Evolutionary conservation across 2,888 invertebrate genomes (phyloP).

Genomic region (Heliconius erato): DNA sequence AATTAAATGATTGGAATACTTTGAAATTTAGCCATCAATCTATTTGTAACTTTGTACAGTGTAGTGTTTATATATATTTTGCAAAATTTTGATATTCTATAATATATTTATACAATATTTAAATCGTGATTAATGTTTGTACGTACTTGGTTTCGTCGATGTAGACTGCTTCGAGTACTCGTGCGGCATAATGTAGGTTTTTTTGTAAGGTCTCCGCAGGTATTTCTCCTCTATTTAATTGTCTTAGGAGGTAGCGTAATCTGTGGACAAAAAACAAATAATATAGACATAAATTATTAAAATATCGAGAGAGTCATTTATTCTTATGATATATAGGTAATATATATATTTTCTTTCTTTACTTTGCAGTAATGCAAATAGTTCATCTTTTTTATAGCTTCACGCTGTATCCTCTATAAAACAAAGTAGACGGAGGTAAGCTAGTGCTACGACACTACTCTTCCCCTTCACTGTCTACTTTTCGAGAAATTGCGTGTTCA

Average conservation of each 20-base stretch:
- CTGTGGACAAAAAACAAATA: conserved; percentile 84
- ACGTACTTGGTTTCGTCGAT: conserved; percentile 97
- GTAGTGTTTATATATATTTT: conserved; percentile 32
- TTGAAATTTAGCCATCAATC: conserved; percentile 19
- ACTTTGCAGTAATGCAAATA: too few species aligned
- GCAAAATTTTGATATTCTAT: conserved; percentile 34
- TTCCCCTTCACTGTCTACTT: too few species aligned
- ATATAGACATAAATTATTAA: neutral
- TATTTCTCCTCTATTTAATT: conserved; percentile 94
- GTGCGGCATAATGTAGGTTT: conserved; percentile 96
- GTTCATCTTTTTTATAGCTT: too few species aligned
- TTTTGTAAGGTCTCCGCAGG: conserved; percentile 95
- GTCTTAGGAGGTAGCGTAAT: conserved; percentile 95
- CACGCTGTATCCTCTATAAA: too few species aligned
- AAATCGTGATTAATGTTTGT: conserved; percentile 45
- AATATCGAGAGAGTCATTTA: neutral
- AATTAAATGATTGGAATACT: neutral
- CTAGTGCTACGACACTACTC: too few species aligned
- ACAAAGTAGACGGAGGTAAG: too few species aligned
- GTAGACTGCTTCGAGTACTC: conserved; percentile 96
- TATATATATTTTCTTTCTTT: neutral
- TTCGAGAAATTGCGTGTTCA: neutral
- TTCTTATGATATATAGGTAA: too few species aligned
- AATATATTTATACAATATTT: conserved; percentile 25
- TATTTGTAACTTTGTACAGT: conserved; percentile 38